Evolutionary conservation across 2,113 vertebrate species (phyloP).

Genomic region (Coptodon rendalli): DNA sequence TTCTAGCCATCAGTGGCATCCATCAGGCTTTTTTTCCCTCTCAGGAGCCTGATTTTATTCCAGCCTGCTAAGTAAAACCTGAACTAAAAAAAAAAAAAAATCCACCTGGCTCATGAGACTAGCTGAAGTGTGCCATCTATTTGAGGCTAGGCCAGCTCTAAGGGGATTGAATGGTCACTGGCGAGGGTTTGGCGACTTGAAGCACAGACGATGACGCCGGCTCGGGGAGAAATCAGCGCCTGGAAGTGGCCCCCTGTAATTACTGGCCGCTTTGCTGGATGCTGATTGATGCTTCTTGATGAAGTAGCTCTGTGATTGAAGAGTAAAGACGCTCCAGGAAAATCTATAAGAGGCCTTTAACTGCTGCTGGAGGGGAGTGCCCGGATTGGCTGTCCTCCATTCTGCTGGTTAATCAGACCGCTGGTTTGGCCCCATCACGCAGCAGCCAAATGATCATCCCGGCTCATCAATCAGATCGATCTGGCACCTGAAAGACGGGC

Average conservation of each 20-base stretch:
- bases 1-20: background rate
- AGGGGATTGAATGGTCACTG: slow-evolving; percentile 3
- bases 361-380: slow-evolving; percentile 14
- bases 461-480: slow-evolving; percentile 44
- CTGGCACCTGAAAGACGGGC: background rate
- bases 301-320: slow-evolving; percentile 66
- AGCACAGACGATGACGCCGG: background rate
- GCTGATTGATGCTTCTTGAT: slow-evolving; percentile 63
- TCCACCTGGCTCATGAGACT: background rate
- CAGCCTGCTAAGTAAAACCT: background rate
- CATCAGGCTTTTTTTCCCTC: background rate
- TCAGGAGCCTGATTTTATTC: background rate
- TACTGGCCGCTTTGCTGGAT: slow-evolving; percentile 33
- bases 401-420: slow-evolving; percentile 42
- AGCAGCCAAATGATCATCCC: background rate
- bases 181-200: background rate
- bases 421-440: slow-evolving; percentile 6
- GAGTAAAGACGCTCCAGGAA: slow-evolving; percentile 43
- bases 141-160: background rate
- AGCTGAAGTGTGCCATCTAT: background rate
- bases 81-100: background rate
- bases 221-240: slow-evolving; percentile 52
- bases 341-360: slow-evolving; percentile 60
- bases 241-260: slow-evolving; percentile 55
- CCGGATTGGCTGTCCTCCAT: slow-evolving; percentile 22